Evolutionary conservation across 92 coral and sea anemone species (phyloP).

Genomic region (Epizoanthus ramosus): DNA sequence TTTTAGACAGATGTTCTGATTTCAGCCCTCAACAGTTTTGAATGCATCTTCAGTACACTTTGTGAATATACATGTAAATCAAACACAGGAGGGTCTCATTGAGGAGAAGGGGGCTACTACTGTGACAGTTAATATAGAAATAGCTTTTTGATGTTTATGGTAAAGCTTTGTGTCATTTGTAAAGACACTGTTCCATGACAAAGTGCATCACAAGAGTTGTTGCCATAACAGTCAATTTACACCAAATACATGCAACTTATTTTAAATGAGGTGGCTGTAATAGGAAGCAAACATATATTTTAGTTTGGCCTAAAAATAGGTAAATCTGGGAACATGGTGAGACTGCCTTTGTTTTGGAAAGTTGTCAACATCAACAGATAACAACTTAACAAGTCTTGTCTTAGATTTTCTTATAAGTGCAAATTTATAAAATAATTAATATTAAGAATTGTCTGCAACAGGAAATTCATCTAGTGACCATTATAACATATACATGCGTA

Average conservation of each 20-base stretch:
- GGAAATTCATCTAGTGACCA: not conserved
- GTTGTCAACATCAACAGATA: not conserved
- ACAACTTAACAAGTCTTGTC: not conserved
- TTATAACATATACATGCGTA: too few relatives aligned
- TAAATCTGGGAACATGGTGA: not conserved
- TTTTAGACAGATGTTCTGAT: too few relatives aligned
- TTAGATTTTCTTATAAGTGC: not conserved
- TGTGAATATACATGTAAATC: not conserved
- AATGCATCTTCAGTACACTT: not conserved
- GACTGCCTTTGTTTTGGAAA: not conserved
- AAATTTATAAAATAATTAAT: not conserved
- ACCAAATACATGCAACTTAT: not conserved
- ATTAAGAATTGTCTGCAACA: not conserved
- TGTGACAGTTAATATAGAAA: not conserved
- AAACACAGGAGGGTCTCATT: conserved; percentile 1
- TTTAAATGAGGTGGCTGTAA: not conserved
- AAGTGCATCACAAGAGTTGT: too few relatives aligned
- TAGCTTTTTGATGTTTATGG: not conserved
- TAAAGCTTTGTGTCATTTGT: too few relatives aligned
- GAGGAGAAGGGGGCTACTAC: not conserved
- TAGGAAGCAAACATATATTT: not conserved
- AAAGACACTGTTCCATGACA: too few relatives aligned
- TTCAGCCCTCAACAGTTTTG: not conserved
- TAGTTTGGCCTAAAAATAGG: conserved; percentile 3
- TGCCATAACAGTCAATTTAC: too few relatives aligned